phyloP scores from a whole-genome alignment of 2,888 invertebrate species.

The Apamea sordens region DNA sequence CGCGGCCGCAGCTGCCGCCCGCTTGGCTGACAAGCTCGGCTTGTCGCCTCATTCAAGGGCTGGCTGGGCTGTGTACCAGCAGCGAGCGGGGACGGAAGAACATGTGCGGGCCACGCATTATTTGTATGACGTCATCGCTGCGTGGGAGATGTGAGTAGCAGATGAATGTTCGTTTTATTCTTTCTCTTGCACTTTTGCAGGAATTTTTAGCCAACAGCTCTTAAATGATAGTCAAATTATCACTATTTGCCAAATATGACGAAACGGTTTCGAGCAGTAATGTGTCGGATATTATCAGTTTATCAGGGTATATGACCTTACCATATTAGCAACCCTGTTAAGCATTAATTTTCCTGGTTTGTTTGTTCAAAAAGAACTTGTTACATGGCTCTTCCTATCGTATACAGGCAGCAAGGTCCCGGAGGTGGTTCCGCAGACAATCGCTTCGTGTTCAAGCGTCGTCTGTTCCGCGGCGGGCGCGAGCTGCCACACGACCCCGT shows the following conservation, averaged over 20 bases:
- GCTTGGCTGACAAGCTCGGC: slow-evolving; percentile 96
- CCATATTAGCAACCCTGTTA: not conserved
- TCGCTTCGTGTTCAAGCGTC: slow-evolving; percentile 97
- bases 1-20: slow-evolving; percentile 96
- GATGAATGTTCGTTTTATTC: not conserved
- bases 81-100: slow-evolving; percentile 96
- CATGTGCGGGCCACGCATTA: slow-evolving; percentile 98
- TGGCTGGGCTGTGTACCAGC: slow-evolving; percentile 98
- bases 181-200: not conserved
- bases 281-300: not conserved
- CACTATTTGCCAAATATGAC: not conserved
- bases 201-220: not conserved
- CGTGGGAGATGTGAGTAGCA: slow-evolving; percentile 95
- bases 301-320: not conserved
- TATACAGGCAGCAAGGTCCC: slow-evolving; percentile 90
- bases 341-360: not conserved
- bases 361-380: not conserved
- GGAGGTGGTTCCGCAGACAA: slow-evolving; percentile 96
- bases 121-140: slow-evolving; percentile 97
- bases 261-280: not conserved
- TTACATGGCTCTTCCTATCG: not conserved
- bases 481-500: slow-evolving; percentile 98
- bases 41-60: slow-evolving; percentile 93
- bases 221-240: not conserved
- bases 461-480: slow-evolving; percentile 96